Percentiles rank a stretch among this genome's conserved stretches.
Conservation (phyloP, 2,888 invertebrate species). For the Sericinus montela region DNA sequence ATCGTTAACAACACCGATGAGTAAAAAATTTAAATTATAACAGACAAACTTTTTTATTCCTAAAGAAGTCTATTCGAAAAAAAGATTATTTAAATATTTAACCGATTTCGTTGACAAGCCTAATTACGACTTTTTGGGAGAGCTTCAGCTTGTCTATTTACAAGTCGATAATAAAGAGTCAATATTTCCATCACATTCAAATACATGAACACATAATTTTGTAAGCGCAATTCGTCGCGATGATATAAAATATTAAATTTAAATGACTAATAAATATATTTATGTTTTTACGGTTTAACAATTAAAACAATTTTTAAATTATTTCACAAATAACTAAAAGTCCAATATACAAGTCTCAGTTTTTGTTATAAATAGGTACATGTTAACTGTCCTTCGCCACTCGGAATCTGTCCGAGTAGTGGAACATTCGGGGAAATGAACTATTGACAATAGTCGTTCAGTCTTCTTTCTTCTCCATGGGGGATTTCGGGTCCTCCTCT, state of each 20-base stretch:
- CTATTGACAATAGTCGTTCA: slow-evolving; percentile 38
- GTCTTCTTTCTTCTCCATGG: slow-evolving; percentile 67
- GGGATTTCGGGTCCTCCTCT: slow-evolving; percentile 52
- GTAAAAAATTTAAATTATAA: too few relatives aligned
- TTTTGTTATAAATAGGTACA: neutral
- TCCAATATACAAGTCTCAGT: neutral
- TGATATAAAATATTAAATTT: neutral
- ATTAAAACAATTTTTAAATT: slow-evolving; percentile 1
- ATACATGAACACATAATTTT: neutral
- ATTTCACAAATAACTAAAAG: neutral
- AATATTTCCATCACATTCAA: neutral
- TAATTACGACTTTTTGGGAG: too few relatives aligned
- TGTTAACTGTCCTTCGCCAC: slow-evolving; percentile 2
- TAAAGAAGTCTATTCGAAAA: too few relatives aligned
- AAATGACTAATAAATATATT: slow-evolving; percentile 1
- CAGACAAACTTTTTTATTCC: too few relatives aligned
- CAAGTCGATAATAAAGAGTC: too few relatives aligned
- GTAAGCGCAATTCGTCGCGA: neutral
- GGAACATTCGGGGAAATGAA: slow-evolving; percentile 12
- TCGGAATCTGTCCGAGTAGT: slow-evolving; percentile 15
- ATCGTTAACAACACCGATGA: too few relatives aligned
- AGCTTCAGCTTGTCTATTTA: too few relatives aligned
- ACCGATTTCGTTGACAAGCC: too few relatives aligned
- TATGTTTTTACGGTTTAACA: neutral
- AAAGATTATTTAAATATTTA: too few relatives aligned